Base-by-base conservation (phyloP, 2,113 vertebrate genomes). In the Melanocharis versteri region DNA sequence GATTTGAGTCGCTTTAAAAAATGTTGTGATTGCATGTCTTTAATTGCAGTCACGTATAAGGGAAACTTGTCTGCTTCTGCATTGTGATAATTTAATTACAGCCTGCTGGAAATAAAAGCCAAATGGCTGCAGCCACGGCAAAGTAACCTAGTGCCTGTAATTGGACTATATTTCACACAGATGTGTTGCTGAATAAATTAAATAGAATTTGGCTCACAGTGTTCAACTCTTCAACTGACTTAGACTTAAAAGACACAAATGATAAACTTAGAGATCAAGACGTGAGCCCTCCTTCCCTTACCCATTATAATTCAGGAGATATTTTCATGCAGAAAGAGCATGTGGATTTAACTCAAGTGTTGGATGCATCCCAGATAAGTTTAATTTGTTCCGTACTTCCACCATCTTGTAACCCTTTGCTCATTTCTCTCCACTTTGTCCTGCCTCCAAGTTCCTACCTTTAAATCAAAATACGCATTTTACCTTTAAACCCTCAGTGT, bases 71-170 rank as follows among this genome's bases (percentile, higher is more conserved):
- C 90, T 96, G 65, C 72, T 88, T 62, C 73, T 90, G 83, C 86
- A 92, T 87, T 96, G 93, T 90, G 68, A 87, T 94, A 95, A 96
- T 93, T 92, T 94, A 96, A 96, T 97, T 95, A 96, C 7, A 96
- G 60, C 64, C 86, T 93, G 83, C 79, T 97, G 86, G 92, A 96
- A 96, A 92, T 94, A 92, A 95, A 95, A 95, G 92, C 80, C 88
- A 94, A 96, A 94, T 90, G 85, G 90, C 92, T 86, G 64, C 83
- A 93, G 86, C 72, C 93, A 60, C 77, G 75, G 87, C 68, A 93
- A 94, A 97, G 84, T 91, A 94, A 96, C 93, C 62, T 86, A 96
- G 89, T 94, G 92, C 66, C 78, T 93, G 61, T 96, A 96, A 96
- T 97, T 94, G 73, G 73, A 95, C 93, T 88, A 53, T 95, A 93